Conservation (phyloP, 2,113 vertebrate species). For the Gavialis gangeticus region DNA sequence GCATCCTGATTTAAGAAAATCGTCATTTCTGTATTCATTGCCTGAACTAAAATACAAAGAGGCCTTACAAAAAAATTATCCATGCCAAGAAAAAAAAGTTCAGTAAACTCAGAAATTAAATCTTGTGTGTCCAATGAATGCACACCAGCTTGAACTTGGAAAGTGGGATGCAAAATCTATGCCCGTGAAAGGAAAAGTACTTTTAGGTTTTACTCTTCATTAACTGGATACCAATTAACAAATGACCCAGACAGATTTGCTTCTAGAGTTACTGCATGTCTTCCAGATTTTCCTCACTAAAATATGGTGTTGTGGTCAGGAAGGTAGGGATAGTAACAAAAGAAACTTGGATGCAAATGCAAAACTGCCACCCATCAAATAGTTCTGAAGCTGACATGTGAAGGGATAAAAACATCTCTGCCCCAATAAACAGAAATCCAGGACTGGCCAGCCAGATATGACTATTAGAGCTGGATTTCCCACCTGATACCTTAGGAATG, state of each 20-base stretch:
- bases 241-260: background rate
- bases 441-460: fast-evolving
- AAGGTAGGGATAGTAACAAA: background rate
- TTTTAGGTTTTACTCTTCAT: background rate
- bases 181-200: background rate
- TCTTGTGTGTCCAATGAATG: background rate
- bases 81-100: background rate
- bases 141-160: background rate
- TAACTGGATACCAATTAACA: background rate
- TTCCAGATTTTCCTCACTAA: background rate
- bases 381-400: background rate
- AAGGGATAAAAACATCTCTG: background rate
- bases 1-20: constrained; percentile 55
- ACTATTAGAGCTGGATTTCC: background rate
- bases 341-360: fast-evolving
- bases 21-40: constrained; percentile 61
- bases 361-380: background rate
- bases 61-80: constrained; percentile 54
- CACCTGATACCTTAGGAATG: background rate
- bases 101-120: constrained; percentile 32
- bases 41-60: constrained; percentile 56
- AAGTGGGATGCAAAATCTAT: background rate
- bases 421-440: background rate
- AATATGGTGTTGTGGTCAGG: background rate
- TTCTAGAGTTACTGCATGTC: background rate